Evolutionary conservation across 1,140 invertebrate species (phyloP), one percentile per base, ranked within the genome.

Genomic region (Pomacea maculata): DNA sequence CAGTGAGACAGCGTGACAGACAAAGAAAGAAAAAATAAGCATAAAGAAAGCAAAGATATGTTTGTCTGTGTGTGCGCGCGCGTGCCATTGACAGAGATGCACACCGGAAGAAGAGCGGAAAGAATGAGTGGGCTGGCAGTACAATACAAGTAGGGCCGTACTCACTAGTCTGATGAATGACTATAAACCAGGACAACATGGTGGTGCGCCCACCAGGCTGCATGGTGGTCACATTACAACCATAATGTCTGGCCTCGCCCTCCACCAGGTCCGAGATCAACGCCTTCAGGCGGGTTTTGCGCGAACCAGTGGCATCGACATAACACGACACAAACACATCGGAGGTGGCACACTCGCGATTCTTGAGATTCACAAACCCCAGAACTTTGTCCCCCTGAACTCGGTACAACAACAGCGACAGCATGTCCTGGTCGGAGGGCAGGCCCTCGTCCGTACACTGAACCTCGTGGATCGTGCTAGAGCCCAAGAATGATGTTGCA

Each of bases 111-210:
- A 14, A 54, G 52, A 55, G 54, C 5, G 54, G 71, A 1, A n/a
- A 17, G 34, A 73, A 73, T 19, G 17, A 73, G 17, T 52, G 54
- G 71, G 54, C 9, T 34, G 54, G 34, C 17, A 17, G 34, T 14
- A 71, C 14, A 34, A 25, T n/a, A 71, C 6, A 25, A n/a, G n/a
- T 14, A n/a, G n/a, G n/a, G 12, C n/a, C 25, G 19, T 75, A 75
- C 73, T 75, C 73, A 75, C 73, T 54, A 57, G 61, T 21, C 12
- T 63, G 17, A 29, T 17, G 11, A 29, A 78, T 67, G 21, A 65
- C 15, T 19, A 78, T 70, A 67, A 21, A 25, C 76, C 76, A 78
- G 34, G 76, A 55, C 63, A 78, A 68, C 6, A 52, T n/a, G 7
- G 57, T 4, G 0, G 76, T 21, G 45, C 70, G 67, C 0, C 73